phyloP scores from a whole-genome alignment of 2,888 invertebrate species.

The Choristoneura rosaceana region DNA sequence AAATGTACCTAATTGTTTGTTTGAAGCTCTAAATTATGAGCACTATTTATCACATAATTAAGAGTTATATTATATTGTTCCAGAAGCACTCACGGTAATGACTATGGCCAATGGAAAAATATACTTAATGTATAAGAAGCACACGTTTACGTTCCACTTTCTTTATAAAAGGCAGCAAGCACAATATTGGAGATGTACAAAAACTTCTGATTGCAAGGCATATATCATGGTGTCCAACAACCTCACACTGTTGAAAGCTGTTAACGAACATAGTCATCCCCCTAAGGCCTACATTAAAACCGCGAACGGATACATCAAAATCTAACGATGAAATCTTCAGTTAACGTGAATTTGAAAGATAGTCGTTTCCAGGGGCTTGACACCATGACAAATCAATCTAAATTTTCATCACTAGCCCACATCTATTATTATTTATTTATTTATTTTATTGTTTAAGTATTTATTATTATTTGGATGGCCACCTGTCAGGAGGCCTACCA shows the following conservation, averaged over 20 bases:
- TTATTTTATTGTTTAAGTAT: no score
- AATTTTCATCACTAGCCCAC: no score
- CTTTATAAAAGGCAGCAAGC: slow-evolving; percentile 23
- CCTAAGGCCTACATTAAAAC: slow-evolving; percentile 20
- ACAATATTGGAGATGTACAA: slow-evolving; percentile 32
- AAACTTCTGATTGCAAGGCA: slow-evolving; percentile 33
- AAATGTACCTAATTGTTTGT: background rate
- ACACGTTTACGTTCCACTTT: slow-evolving; percentile 43
- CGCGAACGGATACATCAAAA: slow-evolving; percentile 8
- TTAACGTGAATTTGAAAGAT: background rate
- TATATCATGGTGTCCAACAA: slow-evolving; percentile 16
- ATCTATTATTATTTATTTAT: no score
- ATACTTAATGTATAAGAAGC: slow-evolving; percentile 44
- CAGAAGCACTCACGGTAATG: slow-evolving; percentile 45
- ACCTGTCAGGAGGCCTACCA: no score
- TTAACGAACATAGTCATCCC: slow-evolving; percentile 25
- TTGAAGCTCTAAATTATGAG: background rate
- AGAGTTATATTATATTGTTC: slow-evolving; percentile 6
- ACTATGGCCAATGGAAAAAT: slow-evolving; percentile 51
- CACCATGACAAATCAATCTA: no score
- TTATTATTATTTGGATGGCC: no score
- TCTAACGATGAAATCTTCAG: background rate
- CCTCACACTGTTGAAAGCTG: slow-evolving; percentile 1
- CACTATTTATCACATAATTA: background rate
- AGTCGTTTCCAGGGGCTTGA: no score